Base-by-base conservation (phyloP, 2,888 invertebrate species). In the Malthinus seriepunctatus region DNA sequence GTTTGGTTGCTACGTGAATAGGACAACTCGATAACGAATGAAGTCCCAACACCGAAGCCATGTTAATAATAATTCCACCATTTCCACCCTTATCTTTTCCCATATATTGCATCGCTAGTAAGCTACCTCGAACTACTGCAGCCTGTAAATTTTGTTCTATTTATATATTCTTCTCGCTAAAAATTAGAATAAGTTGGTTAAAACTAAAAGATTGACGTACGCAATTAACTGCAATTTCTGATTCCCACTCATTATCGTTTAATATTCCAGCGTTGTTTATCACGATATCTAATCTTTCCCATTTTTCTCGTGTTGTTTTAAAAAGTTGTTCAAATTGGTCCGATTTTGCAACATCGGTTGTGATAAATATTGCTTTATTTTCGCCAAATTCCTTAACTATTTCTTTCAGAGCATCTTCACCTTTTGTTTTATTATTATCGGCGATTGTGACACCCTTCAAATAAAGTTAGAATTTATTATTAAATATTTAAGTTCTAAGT, bases 211-310 rank as follows among this genome's bases (percentile, higher is more conserved):
- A 64, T n/a, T n/a, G n/a, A 73, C 77, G 73, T 71, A 78, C 79
- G 62, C 76, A 72, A 63, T 79, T 78, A 51, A 78, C 69, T 6
- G 73, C 89, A 34, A 90, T 86, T 78, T 88, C 86, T 9, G 88
- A 79, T 72, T 89, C 88, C 89, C 89, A 90, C 69, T 88, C 85
- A 67, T 87, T 80, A 71, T 90, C 89, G 73, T 89, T 89, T 86
- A 89, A 86, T 37, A 90, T 86, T 3, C 90, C 91, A 8, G 91
- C 91, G 76, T 91, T 91, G 78, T 91, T 91, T 31, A 84, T 79
- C 3, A 85, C 80, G 55, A 86, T 82, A 63, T 85, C 84, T 2
- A 83, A 67, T 4, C 50, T 69, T 60, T 79, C 79, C 66, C 78
- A 80, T 4, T 65, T 69, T 8, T 71, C 62, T 15, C 75, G 49